phyloP scores from a whole-genome alignment of 92 coral and sea anemone species.

The Virgularia gustaviana region DNA sequence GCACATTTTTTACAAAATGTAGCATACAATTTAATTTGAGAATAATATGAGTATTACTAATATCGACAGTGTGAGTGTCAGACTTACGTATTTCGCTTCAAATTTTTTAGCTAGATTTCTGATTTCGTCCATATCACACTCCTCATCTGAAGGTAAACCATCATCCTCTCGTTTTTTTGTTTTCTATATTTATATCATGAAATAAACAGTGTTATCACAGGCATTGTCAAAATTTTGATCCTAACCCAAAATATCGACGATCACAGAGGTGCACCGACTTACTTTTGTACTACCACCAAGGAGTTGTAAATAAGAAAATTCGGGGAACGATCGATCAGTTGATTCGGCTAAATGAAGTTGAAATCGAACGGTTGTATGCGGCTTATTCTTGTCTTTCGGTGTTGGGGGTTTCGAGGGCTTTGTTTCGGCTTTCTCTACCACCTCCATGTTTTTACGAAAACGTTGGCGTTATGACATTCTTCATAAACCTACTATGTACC shows the following conservation, averaged over 20 bases:
- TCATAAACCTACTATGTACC: conserved; percentile 26
- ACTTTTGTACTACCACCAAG: conserved; percentile 69
- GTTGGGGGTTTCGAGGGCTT: conserved; percentile 53
- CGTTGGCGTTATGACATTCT: conserved; percentile 62
- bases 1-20: not conserved
- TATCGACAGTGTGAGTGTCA: not conserved
- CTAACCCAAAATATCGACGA: too few relatives aligned
- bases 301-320: conserved; percentile 89
- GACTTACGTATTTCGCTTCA: conserved; percentile 97
- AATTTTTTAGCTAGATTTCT: conserved; percentile 88
- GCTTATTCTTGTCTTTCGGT: conserved; percentile 17
- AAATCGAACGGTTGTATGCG: conserved; percentile 65
- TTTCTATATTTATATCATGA: conserved; percentile 51
- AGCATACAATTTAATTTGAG: not conserved
- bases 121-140: conserved; percentile 71
- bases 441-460: conserved; percentile 91
- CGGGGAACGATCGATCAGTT: conserved; percentile 90
- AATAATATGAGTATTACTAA: not conserved
- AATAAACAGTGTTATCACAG: not conserved
- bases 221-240: too few relatives aligned
- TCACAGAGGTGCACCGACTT: too few relatives aligned
- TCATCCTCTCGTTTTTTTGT: conserved; percentile 62
- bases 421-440: conserved; percentile 65
- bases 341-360: conserved; percentile 75
- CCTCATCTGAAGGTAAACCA: conserved; percentile 60